Base-by-base conservation (phyloP, 2,888 invertebrate species). In the Polia nebulosa region DNA sequence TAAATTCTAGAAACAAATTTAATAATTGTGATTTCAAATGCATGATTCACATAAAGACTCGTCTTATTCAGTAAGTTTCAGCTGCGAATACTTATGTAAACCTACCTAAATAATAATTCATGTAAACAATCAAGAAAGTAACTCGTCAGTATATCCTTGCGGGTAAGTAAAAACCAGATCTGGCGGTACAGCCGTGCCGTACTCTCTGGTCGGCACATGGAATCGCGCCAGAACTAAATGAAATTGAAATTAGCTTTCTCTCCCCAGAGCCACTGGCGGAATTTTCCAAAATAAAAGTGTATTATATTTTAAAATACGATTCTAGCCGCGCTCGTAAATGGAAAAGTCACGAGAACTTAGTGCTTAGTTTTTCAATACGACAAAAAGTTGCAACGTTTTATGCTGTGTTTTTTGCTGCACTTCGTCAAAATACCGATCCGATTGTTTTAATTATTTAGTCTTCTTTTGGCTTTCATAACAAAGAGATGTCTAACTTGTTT, bases 231-330 rank as follows among this genome's bases (percentile, higher is more conserved):
- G 95, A 94, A 94, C 95, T 95, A 95, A 95, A 95, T 95, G 95
- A 95, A 95, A 95, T 95, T 95, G 95, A 95, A 95, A 95, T 95
- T 95, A 95, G 95, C 94, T 95, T 94, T 92, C 94, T 87, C 93
- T 95, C 95, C 95, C 95, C 66, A 87, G 94, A 93, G 95, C 93
- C 93, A 90, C 90, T 92, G 92, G 93, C 91, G 92, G 93, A 93
- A 94, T 93, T 93, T 90, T 90, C 91, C 92, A 92, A 95, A 95
- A 95, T 95, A 95, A 95, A 95, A 95, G 92, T 90, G 94, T 92
- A 94, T 94, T 95, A 94, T 93, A 94, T 94, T 94, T 93, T 94
- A 94, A 94, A 95, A 94, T 95, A 94, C 90, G 93, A 92, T 92
- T 91, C 86, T 89, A 88, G 89, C 88, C 89, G 90, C 89, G 85